phyloP scores from a whole-genome alignment of 2,888 invertebrate species.

The Gisinianus flammeolus region DNA sequence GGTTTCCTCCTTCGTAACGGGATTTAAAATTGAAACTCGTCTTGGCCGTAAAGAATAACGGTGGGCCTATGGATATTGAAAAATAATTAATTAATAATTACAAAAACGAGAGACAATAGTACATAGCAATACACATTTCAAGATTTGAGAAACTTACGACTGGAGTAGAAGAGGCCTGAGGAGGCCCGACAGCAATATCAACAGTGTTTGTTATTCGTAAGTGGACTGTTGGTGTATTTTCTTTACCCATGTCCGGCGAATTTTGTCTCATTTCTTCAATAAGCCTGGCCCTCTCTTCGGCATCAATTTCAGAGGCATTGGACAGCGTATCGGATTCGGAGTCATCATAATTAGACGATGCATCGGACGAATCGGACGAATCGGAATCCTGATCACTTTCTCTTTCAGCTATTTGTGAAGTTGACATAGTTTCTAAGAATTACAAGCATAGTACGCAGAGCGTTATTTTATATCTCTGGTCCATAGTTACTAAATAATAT shows the following conservation, averaged over 20 bases:
- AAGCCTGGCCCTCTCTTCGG: neutral
- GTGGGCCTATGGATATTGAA: neutral
- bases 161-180: conserved; percentile 31
- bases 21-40: conserved; percentile 28
- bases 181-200: conserved; percentile 15
- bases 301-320: conserved; percentile 19
- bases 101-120: neutral
- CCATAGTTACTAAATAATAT: too few species aligned
- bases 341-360: conserved; percentile 14
- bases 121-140: neutral
- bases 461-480: too few species aligned
- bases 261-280: conserved; percentile 4
- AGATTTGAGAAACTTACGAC: conserved; percentile 21
- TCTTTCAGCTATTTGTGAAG: too few species aligned
- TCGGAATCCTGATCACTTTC: neutral
- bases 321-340: conserved; percentile 4
- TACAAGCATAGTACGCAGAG: too few species aligned
- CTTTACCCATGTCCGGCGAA: conserved; percentile 26
- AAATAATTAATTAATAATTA: conserved; percentile 4
- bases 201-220: neutral
- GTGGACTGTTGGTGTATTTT: conserved; percentile 26
- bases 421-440: too few species aligned
- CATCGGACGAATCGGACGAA: conserved; percentile 1
- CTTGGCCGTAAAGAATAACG: conserved; percentile 48
- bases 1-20: conserved; percentile 41